Percentiles rank a stretch among this genome's conserved stretches.
Evolutionary conservation across 2,888 invertebrate genomes (phyloP).

Genomic region (Ormyrus nitidulus): DNA sequence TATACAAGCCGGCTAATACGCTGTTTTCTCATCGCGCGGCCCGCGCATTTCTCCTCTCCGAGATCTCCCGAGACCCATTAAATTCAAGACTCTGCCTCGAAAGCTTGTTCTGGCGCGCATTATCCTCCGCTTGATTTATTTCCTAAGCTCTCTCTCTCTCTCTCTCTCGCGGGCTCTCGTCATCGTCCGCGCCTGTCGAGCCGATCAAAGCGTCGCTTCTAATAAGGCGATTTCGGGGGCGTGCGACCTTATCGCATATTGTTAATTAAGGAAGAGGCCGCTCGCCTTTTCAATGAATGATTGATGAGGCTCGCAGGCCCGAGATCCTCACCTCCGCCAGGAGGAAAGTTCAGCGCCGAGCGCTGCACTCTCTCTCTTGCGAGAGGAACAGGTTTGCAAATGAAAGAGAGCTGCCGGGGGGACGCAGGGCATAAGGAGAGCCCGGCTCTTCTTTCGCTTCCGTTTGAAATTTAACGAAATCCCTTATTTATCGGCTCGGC

Average conservation of each 20-base stretch:
- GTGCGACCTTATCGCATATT: conserved; percentile 65
- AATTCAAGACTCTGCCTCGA: neutral
- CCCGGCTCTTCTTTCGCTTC: conserved; percentile 42
- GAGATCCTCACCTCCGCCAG: conserved; percentile 11
- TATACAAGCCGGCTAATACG: too few relatives aligned
- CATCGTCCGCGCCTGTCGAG: too few relatives aligned
- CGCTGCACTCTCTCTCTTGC: too few relatives aligned
- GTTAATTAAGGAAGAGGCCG: conserved; percentile 69
- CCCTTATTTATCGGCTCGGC: conserved; percentile 10
- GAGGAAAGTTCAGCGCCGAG: too few relatives aligned
- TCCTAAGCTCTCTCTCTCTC: neutral
- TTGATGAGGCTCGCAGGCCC: conserved; percentile 66
- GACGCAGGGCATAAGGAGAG: neutral
- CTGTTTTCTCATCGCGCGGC: too few relatives aligned
- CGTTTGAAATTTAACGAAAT: conserved; percentile 38
- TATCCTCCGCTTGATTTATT: conserved; percentile 33
- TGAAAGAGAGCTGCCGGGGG: neutral
- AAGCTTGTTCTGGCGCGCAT: conserved; percentile 6
- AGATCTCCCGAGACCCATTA: neutral
- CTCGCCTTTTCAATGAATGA: conserved; percentile 72
- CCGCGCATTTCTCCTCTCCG: too few relatives aligned
- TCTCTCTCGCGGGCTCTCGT: too few relatives aligned
- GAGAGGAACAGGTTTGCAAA: conserved; percentile 23
- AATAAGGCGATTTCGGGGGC: conserved; percentile 58
- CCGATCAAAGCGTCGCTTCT: conserved; percentile 55